These are phyloP conservation scores for Drosophila lacteicornis DNA, from an alignment of 1,140 invertebrate species.

Conservation along the genomic window DNA sequence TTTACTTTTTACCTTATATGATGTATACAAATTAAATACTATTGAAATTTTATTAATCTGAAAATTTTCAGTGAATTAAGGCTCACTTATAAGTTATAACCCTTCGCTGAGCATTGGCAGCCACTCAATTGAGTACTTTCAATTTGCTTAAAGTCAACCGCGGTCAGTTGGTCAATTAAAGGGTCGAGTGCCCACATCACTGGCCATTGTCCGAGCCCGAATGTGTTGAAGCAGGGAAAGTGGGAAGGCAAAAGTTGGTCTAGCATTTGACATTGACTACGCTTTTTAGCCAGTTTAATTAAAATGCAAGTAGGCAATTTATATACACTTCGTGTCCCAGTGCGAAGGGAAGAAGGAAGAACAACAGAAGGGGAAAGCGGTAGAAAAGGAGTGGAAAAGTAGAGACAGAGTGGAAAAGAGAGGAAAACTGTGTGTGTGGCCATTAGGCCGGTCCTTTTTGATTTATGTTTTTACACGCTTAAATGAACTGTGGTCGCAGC, in stretches of 20 bases:
- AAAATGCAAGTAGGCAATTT: constrained; percentile 84
- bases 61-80: not conserved
- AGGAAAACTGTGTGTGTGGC: constrained; percentile 38
- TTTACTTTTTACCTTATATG: too few species aligned
- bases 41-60: too few species aligned
- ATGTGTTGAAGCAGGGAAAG: not conserved
- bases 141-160: constrained; percentile 74
- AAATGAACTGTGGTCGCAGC: constrained; percentile 70
- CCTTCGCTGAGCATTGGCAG: not conserved
- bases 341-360: constrained; percentile 11
- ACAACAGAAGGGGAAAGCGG: constrained; percentile 15
- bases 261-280: constrained; percentile 74
- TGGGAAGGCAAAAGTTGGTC: constrained; percentile 44
- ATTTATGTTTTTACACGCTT: constrained; percentile 83
- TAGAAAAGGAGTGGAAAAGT: constrained; percentile 6
- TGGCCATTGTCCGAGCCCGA: constrained; percentile 58
- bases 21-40: too few species aligned
- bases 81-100: too few species aligned
- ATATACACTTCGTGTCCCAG: constrained; percentile 76
- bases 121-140: constrained; percentile 35
- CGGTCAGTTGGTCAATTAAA: constrained; percentile 80
- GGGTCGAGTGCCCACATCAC: constrained; percentile 71
- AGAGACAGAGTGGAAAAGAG: not conserved
- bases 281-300: constrained; percentile 81
- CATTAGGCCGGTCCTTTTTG: constrained; percentile 76